phyloP scores from a whole-genome alignment of 2,797 vertebrate species.

The Sebastes miniatus region DNA sequence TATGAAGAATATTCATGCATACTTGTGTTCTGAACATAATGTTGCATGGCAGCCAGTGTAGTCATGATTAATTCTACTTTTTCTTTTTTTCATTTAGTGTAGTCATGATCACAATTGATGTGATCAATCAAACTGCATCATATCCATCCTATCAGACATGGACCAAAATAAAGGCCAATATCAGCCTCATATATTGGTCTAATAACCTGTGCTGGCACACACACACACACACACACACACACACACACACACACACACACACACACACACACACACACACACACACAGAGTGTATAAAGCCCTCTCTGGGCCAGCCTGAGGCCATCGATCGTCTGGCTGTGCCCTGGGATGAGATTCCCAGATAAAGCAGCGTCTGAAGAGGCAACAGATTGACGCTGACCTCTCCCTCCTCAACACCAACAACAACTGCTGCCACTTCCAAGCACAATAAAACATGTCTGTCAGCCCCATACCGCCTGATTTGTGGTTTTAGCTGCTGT shows the following conservation, averaged over 20 bases:
- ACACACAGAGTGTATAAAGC: not conserved
- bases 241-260: not conserved
- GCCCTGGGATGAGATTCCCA: conserved; percentile 32
- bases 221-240: not conserved
- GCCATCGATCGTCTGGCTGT: conserved; percentile 31
- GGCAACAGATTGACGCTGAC: conserved; percentile 44
- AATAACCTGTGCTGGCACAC: conserved; percentile 1
- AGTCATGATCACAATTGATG: not conserved
- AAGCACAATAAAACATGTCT: conserved; percentile 32
- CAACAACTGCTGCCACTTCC: conserved; percentile 11
- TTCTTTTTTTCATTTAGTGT: not conserved
- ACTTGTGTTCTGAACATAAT: not conserved
- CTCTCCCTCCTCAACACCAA: conserved; percentile 24
- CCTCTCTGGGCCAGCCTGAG: not conserved
- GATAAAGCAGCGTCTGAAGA: conserved; percentile 39
- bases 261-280: not conserved
- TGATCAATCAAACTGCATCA: conserved; percentile 3
- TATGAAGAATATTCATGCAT: not conserved
- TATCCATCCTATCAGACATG: not conserved
- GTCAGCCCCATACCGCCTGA: not conserved
- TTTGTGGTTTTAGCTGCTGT: conserved; percentile 3
- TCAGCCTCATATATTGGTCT: conserved; percentile 3
- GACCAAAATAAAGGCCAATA: not conserved
- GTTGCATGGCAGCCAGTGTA: not conserved
- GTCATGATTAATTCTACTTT: not conserved